Evolutionary conservation across 2,888 invertebrate genomes (phyloP).

Genomic region (Lampropteryx suffumata): DNA sequence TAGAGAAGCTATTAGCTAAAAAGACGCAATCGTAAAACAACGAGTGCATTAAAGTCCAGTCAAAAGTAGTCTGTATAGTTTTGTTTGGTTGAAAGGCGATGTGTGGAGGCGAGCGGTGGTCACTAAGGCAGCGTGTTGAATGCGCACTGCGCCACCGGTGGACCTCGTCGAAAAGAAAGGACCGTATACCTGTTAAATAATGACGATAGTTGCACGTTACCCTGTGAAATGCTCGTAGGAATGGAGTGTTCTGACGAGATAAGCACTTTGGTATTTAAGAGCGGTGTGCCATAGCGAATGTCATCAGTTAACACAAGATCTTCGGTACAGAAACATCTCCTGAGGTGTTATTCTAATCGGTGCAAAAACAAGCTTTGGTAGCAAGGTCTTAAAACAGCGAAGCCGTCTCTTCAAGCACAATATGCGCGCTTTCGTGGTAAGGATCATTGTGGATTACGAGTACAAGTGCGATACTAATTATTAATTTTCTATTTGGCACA

Average conservation of each 20-base stretch:
- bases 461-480: constrained; percentile 19
- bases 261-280: constrained; percentile 80
- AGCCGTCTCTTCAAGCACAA: constrained; percentile 58
- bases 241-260: constrained; percentile 79
- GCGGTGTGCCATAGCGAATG: constrained; percentile 76
- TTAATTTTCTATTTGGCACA: constrained; percentile 58
- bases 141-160: constrained; percentile 53
- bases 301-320: constrained; percentile 79
- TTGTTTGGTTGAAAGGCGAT: constrained; percentile 30
- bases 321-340: constrained; percentile 74
- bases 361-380: constrained; percentile 39
- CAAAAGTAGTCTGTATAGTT: constrained; percentile 47
- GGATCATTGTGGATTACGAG: constrained; percentile 50
- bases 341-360: constrained; percentile 56
- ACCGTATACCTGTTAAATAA: constrained; percentile 76
- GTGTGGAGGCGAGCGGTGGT: constrained; percentile 56
- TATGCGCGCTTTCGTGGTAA: constrained; percentile 80
- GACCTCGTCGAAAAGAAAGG: constrained; percentile 79
- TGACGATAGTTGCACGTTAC: constrained; percentile 77
- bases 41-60: constrained; percentile 3
- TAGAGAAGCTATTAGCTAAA: constrained; percentile 1
- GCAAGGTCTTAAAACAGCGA: constrained; percentile 49
- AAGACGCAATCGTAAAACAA: constrained; percentile 12
- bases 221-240: constrained; percentile 80
- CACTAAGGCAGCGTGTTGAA: constrained; percentile 70